Evolutionary conservation across 2,113 vertebrate genomes (phyloP).

Genomic region (Podocnemis expansa): DNA sequence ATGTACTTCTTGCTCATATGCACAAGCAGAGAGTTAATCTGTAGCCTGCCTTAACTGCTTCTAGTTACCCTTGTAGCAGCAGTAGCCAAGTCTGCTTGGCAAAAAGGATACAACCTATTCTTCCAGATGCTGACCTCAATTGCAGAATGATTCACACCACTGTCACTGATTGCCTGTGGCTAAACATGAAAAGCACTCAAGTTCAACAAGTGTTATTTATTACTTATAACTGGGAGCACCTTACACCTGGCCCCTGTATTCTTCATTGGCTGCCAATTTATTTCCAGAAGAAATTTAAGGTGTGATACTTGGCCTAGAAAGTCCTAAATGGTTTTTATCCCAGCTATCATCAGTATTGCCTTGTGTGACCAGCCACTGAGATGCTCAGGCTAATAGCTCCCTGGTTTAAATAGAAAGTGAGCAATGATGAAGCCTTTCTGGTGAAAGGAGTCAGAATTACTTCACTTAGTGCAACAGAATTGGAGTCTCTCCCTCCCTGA

Average conservation of each 20-base stretch:
- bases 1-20: not conserved
- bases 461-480: not conserved
- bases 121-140: not conserved
- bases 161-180: not conserved
- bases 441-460: not conserved
- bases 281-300: not conserved
- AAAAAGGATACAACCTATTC: not conserved
- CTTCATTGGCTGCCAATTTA: rapidly evolving
- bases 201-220: not conserved
- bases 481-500: not conserved
- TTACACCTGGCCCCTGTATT: not conserved
- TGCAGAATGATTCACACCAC: not conserved
- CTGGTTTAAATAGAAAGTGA: not conserved
- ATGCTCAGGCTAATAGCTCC: not conserved
- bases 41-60: not conserved
- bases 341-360: not conserved
- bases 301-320: not conserved
- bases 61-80: not conserved
- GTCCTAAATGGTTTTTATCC: rapidly evolving
- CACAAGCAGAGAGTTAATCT: not conserved
- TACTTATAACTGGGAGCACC: rapidly evolving
- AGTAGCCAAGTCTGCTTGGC: not conserved
- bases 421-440: not conserved
- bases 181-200: not conserved
- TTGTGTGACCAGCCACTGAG: not conserved